Evolutionary conservation across 2,888 invertebrate species (phyloP).

Genomic region (Tipula lateralis): DNA sequence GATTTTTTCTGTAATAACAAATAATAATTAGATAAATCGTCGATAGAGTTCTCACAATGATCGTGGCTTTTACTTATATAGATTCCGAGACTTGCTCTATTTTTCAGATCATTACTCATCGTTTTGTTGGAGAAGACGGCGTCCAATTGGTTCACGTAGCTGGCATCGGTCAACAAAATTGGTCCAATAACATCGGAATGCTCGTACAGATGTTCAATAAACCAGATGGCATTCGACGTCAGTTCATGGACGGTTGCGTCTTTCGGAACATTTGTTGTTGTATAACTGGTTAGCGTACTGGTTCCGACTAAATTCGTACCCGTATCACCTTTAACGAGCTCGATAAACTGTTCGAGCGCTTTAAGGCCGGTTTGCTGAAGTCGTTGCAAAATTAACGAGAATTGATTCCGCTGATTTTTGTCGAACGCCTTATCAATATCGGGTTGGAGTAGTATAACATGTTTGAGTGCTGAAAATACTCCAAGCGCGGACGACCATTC

Average conservation of each 20-base stretch:
- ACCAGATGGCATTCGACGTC: constrained; percentile 89
- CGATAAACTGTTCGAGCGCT: constrained; percentile 88
- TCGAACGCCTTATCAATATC: constrained; percentile 76
- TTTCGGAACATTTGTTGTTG: constrained; percentile 58
- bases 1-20: constrained; percentile 68
- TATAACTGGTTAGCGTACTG: constrained; percentile 40
- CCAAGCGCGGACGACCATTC: constrained; percentile 76
- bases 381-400: constrained; percentile 67
- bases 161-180: constrained; percentile 54
- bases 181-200: constrained; percentile 66
- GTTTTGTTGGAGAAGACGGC: constrained; percentile 51
- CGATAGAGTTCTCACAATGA: neutral
- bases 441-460: constrained; percentile 68
- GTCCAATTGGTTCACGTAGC: constrained; percentile 53
- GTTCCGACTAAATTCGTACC: constrained; percentile 65
- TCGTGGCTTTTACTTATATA: constrained; percentile 67
- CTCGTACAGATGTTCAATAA: constrained; percentile 78
- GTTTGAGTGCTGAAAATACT: constrained; percentile 77
- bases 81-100: constrained; percentile 66
- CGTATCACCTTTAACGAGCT: constrained; percentile 72
- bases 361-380: constrained; percentile 76
- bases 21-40: too few relatives aligned
- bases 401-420: constrained; percentile 62
- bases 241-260: constrained; percentile 98
- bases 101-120: constrained; percentile 52